A percentile compares a stretch with the other conserved stretches of the same genome.
These are phyloP conservation scores for Acropora tenuis DNA, from an alignment of 64 coral and sea anemone genomes.

Conservation along the genomic window DNA sequence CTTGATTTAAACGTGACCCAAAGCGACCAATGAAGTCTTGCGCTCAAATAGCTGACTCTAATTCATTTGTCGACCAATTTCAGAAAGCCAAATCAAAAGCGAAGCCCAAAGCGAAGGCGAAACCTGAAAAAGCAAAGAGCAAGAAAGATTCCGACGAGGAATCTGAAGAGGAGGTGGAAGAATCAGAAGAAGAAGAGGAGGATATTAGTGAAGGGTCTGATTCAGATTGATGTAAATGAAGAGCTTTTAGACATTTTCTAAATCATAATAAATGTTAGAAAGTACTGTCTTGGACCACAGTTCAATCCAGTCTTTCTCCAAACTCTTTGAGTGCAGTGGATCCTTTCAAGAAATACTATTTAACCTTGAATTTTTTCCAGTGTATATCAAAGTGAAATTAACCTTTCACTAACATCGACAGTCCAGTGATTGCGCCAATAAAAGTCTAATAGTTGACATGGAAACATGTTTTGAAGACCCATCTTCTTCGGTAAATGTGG, in stretches of 20 bases:
- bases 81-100: conserved; percentile 63
- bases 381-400: too few relatives aligned
- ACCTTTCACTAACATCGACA: too few relatives aligned
- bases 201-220: conserved; percentile 84
- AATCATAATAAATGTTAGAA: background rate
- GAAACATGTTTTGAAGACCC: too few relatives aligned
- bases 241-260: background rate
- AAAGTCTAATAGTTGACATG: too few relatives aligned
- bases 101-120: conserved; percentile 65
- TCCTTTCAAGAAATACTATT: background rate
- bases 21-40: too few relatives aligned
- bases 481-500: too few relatives aligned
- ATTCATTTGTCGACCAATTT: background rate
- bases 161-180: conserved; percentile 64
- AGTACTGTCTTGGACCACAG: too few relatives aligned
- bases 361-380: background rate
- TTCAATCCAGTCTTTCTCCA: too few relatives aligned
- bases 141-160: conserved; percentile 70
- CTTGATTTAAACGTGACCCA: too few relatives aligned
- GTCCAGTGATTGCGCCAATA: too few relatives aligned
- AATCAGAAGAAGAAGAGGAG: conserved; percentile 80
- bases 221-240: conserved; percentile 56
- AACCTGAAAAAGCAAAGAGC: conserved; percentile 52
- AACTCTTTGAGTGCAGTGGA: too few relatives aligned
- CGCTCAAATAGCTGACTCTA: too few relatives aligned